Percentiles rank a stretch among this genome's conserved stretches.
These are phyloP conservation scores for Xenopus laevis DNA, from an alignment of 2,113 vertebrate species.

Conservation along the genomic window DNA sequence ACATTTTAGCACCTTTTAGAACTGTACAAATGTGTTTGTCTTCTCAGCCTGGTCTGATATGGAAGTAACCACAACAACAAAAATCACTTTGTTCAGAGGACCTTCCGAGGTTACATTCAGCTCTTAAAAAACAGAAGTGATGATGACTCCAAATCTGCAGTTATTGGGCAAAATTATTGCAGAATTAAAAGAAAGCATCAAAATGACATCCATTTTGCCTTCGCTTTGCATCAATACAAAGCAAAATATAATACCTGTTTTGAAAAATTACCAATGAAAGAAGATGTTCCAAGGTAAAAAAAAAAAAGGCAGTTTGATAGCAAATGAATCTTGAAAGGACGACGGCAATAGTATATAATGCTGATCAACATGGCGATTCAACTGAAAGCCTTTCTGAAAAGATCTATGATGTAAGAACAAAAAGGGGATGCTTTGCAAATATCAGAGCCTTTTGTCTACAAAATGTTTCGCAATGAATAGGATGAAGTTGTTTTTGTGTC, in stretches of 20 bases:
- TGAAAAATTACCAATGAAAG: conserved; percentile 21
- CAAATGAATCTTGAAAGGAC: conserved; percentile 20
- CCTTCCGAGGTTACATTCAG: too few species aligned
- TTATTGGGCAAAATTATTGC: background rate
- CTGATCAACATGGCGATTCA: conserved; percentile 33
- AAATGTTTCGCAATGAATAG: conserved; percentile 36
- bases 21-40: too few species aligned
- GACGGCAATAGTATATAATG: conserved; percentile 10
- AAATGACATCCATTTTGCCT: conserved; percentile 7
- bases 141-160: background rate
- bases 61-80: too few species aligned
- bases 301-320: background rate
- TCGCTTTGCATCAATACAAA: conserved; percentile 16
- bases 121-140: too few species aligned
- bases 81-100: too few species aligned
- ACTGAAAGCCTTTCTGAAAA: conserved; percentile 17
- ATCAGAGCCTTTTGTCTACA: conserved; percentile 28
- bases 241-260: conserved; percentile 10
- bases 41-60: too few species aligned
- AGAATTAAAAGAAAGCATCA: conserved; percentile 12
- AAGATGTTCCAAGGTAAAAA: conserved; percentile 5
- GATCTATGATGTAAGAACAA: conserved; percentile 37
- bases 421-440: conserved; percentile 18
- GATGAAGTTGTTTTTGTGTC: conserved; percentile 24
- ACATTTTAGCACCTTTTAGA: too few species aligned